A percentile compares a stretch with the other conserved stretches of the same genome.
phyloP scores from a whole-genome alignment of 2,888 invertebrate genomes.

The Ophioninae sp. region DNA sequence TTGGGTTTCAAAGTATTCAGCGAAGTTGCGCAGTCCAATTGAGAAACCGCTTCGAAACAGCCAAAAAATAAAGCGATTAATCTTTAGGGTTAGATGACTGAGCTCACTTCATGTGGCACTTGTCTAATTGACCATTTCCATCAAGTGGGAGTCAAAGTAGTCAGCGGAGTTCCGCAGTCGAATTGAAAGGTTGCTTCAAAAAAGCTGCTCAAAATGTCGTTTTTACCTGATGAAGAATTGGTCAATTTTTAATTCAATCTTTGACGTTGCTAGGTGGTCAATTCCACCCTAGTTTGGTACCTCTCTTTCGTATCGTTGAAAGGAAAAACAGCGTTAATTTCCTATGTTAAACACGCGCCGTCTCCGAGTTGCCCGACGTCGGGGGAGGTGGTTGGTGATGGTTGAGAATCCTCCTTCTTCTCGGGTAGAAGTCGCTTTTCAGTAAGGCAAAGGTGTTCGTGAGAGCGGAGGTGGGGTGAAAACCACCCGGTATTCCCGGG shows the following conservation, averaged over 20 bases:
- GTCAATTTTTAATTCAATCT: neutral
- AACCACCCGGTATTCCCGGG: slow-evolving; percentile 64
- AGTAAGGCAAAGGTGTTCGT: slow-evolving; percentile 66
- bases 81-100: too few relatives aligned
- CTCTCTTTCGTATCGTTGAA: too few relatives aligned
- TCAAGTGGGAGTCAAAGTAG: neutral
- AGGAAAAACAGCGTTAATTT: neutral
- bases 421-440: slow-evolving; percentile 57
- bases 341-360: slow-evolving; percentile 12
- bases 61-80: too few relatives aligned
- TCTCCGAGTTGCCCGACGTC: slow-evolving; percentile 5
- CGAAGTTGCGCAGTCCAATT: too few relatives aligned
- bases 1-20: neutral
- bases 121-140: slow-evolving; percentile 29
- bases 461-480: slow-evolving; percentile 72
- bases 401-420: slow-evolving; percentile 56
- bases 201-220: neutral
- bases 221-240: neutral
- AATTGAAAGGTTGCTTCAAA: neutral
- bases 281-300: neutral
- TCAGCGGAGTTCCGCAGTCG: neutral
- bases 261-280: neutral
- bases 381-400: slow-evolving; percentile 54
- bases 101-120: slow-evolving; percentile 30
- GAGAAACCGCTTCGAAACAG: too few relatives aligned